Conservation (phyloP, 2,113 vertebrate genomes). For the Melanerpes formicivorus region DNA sequence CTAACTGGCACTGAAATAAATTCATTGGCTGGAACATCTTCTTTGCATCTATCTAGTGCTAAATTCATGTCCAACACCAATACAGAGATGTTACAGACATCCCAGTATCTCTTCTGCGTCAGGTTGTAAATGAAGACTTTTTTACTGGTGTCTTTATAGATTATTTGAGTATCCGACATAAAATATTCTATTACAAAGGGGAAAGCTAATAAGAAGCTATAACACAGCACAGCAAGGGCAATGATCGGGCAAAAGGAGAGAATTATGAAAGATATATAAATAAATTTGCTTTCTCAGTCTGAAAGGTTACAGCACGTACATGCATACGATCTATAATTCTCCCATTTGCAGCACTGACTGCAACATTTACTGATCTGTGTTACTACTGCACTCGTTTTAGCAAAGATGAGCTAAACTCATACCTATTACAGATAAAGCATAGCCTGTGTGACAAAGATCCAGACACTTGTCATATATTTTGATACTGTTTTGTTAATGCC, state of each 20-base stretch:
- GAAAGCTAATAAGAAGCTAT: constrained; percentile 62
- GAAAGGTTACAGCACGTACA: constrained; percentile 45
- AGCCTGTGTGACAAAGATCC: not conserved
- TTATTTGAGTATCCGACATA: constrained; percentile 59
- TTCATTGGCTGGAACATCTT: not conserved
- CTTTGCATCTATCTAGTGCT: not conserved
- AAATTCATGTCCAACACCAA: not conserved
- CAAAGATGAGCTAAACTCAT: constrained; percentile 8
- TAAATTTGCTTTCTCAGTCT: constrained; percentile 49
- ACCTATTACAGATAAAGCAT: not conserved
- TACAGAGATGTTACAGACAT: not conserved
- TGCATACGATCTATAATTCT: constrained; percentile 12
- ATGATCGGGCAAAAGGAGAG: constrained; percentile 21
- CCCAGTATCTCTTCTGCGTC: not conserved
- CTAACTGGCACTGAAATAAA: not conserved
- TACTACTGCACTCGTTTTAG: not conserved
- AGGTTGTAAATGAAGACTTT: constrained; percentile 35
- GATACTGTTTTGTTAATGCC: constrained; percentile 14
- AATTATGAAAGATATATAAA: constrained; percentile 52
- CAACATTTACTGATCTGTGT: constrained; percentile 21
- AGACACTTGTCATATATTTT: constrained; percentile 10
- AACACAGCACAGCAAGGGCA: constrained; percentile 51
- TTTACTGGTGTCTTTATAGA: constrained; percentile 57
- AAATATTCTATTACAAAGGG: constrained; percentile 63
- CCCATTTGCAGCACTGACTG: constrained; percentile 29